Evolutionary conservation across 2,888 invertebrate genomes (phyloP).

Genomic region (Helleia helle): DNA sequence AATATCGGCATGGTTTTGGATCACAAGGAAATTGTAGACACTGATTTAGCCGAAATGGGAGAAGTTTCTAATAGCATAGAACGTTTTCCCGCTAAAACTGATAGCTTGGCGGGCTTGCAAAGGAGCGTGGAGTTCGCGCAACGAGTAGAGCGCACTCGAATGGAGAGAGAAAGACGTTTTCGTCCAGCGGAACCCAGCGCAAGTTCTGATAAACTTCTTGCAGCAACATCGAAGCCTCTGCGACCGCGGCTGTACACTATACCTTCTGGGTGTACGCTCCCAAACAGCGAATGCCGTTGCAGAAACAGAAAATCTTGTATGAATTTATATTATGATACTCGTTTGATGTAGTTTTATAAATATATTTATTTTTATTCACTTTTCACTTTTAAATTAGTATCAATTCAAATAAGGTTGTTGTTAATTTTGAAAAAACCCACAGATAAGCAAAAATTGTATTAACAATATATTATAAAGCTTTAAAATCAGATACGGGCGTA

Average conservation of each 20-base stretch:
- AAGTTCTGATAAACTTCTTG: slow-evolving; percentile 40
- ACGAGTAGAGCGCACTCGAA: slow-evolving; percentile 33
- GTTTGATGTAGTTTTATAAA: background rate
- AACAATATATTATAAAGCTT: no score
- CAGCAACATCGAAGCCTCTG: slow-evolving; percentile 34
- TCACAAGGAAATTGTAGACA: slow-evolving; percentile 67
- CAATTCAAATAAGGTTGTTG: no score
- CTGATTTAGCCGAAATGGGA: slow-evolving; percentile 31
- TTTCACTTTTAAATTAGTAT: no score
- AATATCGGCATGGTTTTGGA: slow-evolving; percentile 66
- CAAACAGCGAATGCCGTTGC: background rate
- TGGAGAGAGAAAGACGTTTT: slow-evolving; percentile 38
- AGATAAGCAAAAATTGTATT: no score
- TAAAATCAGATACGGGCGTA: no score
- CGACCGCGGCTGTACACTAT: background rate
- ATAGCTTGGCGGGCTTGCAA: slow-evolving; percentile 49
- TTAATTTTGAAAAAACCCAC: no score
- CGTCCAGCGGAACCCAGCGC: slow-evolving; percentile 27
- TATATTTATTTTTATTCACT: no score
- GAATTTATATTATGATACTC: background rate
- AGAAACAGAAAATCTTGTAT: background rate
- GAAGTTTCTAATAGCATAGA: slow-evolving; percentile 29
- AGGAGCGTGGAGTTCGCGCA: slow-evolving; percentile 42
- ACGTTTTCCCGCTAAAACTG: slow-evolving; percentile 35
- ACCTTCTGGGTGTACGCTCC: background rate